These are phyloP conservation scores for Camponotus fellah DNA, from an alignment of 2,888 invertebrate species.

Conservation along the genomic window DNA sequence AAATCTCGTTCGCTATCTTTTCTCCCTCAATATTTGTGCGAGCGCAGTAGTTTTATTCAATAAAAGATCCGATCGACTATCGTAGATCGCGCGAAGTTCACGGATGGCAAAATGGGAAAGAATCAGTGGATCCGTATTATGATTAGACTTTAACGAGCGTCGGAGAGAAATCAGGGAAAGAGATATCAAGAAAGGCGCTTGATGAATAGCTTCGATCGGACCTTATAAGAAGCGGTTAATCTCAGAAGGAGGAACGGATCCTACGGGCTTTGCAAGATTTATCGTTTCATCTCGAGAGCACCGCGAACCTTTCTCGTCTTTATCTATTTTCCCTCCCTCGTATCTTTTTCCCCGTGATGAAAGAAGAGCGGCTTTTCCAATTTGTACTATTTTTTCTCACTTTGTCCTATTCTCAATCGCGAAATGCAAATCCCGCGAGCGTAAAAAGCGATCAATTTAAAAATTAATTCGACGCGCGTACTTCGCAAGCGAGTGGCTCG, in stretches of 20 bases:
- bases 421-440: constrained; percentile 15
- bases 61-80: constrained; percentile 45
- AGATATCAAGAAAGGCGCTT: constrained; percentile 60
- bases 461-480: constrained; percentile 4
- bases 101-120: constrained; percentile 2
- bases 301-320: constrained; percentile 50
- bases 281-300: constrained; percentile 64
- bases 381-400: neutral
- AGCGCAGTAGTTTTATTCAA: constrained; percentile 17
- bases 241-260: constrained; percentile 51
- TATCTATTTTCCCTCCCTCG: constrained; percentile 39
- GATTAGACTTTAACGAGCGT: constrained; percentile 62
- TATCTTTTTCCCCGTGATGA: neutral
- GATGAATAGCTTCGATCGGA: constrained; percentile 60
- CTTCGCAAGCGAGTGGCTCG: neutral
- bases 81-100: constrained; percentile 39
- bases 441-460: neutral
- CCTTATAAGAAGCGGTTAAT: constrained; percentile 66
- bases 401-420: neutral
- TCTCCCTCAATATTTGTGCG: neutral
- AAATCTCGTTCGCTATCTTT: neutral
- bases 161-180: constrained; percentile 61
- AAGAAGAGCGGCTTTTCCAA: constrained; percentile 23
- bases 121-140: neutral
- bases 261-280: constrained; percentile 67